Percentiles rank a stretch among this genome's conserved stretches.
Evolutionary conservation across 2,797 vertebrate species (phyloP).

Genomic region (Acanthopagrus latus): DNA sequence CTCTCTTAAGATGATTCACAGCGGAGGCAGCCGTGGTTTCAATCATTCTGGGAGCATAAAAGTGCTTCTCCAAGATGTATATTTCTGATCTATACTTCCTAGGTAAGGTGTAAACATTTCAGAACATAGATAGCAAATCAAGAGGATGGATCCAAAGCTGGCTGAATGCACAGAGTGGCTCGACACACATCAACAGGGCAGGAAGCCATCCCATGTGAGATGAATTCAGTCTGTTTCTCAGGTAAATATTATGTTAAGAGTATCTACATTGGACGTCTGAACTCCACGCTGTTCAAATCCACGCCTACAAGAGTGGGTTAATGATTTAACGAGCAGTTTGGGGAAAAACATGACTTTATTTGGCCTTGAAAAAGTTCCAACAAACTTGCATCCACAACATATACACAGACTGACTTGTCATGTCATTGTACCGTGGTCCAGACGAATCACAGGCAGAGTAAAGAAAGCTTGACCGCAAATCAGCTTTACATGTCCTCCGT

Average conservation of each 20-base stretch:
- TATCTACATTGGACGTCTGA: neutral
- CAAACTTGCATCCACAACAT: neutral
- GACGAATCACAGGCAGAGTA: neutral
- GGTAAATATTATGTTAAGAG: slow-evolving; percentile 63
- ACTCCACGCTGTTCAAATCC: neutral
- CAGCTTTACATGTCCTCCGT: slow-evolving; percentile 28
- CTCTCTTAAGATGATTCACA: slow-evolving; percentile 31
- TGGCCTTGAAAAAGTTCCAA: slow-evolving; percentile 10
- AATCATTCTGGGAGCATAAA: slow-evolving; percentile 10
- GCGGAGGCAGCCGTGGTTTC: slow-evolving; percentile 14
- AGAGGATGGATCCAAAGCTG: neutral
- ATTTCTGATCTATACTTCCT: slow-evolving; percentile 13
- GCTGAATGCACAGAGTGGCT: slow-evolving; percentile 1
- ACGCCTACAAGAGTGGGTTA: slow-evolving; percentile 16
- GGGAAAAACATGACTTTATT: slow-evolving; percentile 35
- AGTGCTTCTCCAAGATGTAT: slow-evolving; percentile 16
- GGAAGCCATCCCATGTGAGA: slow-evolving; percentile 19
- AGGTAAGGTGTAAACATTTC: slow-evolving; percentile 41
- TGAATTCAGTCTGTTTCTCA: slow-evolving; percentile 29
- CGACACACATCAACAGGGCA: slow-evolving; percentile 20
- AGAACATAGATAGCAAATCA: slow-evolving; percentile 27
- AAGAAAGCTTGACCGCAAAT: slow-evolving; percentile 37
- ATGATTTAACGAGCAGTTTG: slow-evolving; percentile 41
- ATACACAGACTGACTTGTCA: slow-evolving; percentile 12
- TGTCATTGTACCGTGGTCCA: slow-evolving; percentile 14